Evolutionary conservation across 2,888 invertebrate genomes (phyloP), one percentile per base, ranked within the genome.

Genomic region (Ochlodes sylvanus): DNA sequence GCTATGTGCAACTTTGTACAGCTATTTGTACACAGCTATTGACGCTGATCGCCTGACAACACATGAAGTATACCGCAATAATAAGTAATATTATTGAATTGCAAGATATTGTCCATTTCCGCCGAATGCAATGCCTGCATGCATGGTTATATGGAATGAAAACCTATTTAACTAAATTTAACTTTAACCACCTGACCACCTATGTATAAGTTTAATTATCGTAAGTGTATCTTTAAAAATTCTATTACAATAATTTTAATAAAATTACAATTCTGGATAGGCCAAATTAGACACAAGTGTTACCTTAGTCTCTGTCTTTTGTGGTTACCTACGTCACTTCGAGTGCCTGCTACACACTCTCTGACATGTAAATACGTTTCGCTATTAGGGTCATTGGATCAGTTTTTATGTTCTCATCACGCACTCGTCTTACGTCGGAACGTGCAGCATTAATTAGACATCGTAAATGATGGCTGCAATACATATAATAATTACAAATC

Each of bases 331-430:
- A 12, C 44, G 9, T 38, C 7, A 15, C 15, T 15, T 7, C 44
- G 27, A 4, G 34, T n/a, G 38, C 34, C 52, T 52, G 38, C 34
- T 14, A 60, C 32, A 12, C 10, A 15, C 12, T 27, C 34, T 60
- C 34, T 61, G 61, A 61, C 61, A 61, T 50, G 62, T 62, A 21
- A 52, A 52, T 62, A 52, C n/a, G 52, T 62, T 52, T 52, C 52
- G 62, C 41, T 54, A 41, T 62, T 62, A 52, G 52, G 62, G 62
- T 52, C 62, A 62, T 62, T 41, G 19, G 52, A 52, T 21, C 52
- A 41, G 19, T 52, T 62, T 52, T 34, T 52, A 17, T 52, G n/a
- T 19, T 41, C 57, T 41, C 41, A 54, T 54, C 38, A 38, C 5
- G 19, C 17, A 7, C 41, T 57, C 38, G 41, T 57, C 41, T 57